Percentiles rank a stretch among this genome's conserved stretches.
Evolutionary conservation across 2,797 vertebrate species (phyloP).

Genomic region (Eurystomus glaucurus): DNA sequence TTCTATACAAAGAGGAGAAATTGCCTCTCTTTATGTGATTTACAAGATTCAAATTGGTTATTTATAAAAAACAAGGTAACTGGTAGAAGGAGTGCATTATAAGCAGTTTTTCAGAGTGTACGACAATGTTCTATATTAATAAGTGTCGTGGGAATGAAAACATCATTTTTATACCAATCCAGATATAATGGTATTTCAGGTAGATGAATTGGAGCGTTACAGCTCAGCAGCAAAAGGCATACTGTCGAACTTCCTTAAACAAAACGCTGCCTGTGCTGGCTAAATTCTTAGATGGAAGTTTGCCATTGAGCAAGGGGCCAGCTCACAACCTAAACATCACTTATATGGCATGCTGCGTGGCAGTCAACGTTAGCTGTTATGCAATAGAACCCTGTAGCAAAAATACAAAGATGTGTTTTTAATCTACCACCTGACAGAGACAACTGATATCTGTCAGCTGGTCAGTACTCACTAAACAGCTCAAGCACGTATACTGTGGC

Average conservation of each 20-base stretch:
- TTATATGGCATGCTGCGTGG: neutral
- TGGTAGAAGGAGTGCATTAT: neutral
- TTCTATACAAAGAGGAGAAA: neutral
- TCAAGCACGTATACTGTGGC: neutral
- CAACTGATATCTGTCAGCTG: neutral
- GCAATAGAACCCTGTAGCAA: neutral
- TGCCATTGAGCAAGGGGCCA: neutral
- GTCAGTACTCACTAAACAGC: neutral
- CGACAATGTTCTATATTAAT: neutral
- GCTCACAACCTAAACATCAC: neutral
- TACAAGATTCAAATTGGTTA: neutral
- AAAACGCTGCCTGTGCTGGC: neutral
- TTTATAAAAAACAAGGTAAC: constrained; percentile 8
- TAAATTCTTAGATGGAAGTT: constrained; percentile 1
- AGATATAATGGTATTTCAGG: neutral
- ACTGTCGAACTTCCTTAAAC: neutral
- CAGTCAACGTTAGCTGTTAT: neutral
- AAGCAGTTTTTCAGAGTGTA: neutral
- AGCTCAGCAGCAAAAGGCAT: neutral
- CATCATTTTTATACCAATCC: neutral
- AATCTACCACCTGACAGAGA: neutral
- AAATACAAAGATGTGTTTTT: neutral
- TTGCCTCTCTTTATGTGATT: constrained; percentile 8
- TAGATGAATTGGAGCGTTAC: neutral
- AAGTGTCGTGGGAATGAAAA: neutral